Base-by-base conservation (phyloP, 2,888 invertebrate species). In the Zygaena filipendulae region DNA sequence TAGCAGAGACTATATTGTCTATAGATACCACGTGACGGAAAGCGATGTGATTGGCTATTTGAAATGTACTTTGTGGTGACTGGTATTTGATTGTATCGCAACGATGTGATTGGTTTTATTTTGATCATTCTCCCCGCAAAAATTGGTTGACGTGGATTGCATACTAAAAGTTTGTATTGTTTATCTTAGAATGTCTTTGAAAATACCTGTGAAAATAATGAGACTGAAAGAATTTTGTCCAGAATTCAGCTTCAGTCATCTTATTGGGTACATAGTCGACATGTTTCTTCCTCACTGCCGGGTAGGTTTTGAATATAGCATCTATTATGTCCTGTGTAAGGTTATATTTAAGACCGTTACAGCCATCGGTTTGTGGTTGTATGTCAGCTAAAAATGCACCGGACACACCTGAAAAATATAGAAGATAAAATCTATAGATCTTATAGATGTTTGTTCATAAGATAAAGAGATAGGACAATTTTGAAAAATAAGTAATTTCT, bases 201-300 rank as follows among this genome's bases (percentile, higher is more conserved):
- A 36, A 38, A 43, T 49, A 84, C 79, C 96, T 87, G 77, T 98
- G 97, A 82, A 93, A 94, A 80, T 99, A 99, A 82, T 99, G 98
- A 9, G 97, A 98, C 63, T 99, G 98, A 81, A 99, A 99, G 77
- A 99, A 99, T 57, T 96, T 93, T 8, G 95, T 96, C 99, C 99
- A 99, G 77, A 99, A 99, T 56, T 97, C 97, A 1, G 92, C 87
- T 75, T 99, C 99, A 1, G 91, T 87, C 85, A 98, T 85, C 80
- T 95, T 94, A 39, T 90, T 85, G 14, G 99, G 99, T 19, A 99
- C 99, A 69, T 95, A 90, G 64, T 99, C 98, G 32, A 89, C 77
- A 67, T 98, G 97, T 84, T 98, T 98, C 82, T 91, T 91, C 56
- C 95, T 91, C 1, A 99, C 99, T 43, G 97, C 95, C 11, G 99